phyloP scores from a whole-genome alignment of 2,888 invertebrate species.

The Sminthurides aquaticus region DNA sequence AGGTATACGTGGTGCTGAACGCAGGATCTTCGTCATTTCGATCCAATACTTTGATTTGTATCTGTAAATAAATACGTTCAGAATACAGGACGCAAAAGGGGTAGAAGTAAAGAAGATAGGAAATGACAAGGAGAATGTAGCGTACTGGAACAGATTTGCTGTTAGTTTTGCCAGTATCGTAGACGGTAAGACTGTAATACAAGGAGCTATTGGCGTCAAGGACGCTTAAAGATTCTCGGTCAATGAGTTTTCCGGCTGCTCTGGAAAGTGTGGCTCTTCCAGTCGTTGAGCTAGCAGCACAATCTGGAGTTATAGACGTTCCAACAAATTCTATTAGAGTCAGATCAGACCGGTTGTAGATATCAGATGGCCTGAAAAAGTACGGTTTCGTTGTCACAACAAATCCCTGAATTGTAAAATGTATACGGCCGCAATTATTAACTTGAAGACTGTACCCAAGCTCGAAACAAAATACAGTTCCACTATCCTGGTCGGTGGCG shows the following conservation, averaged over 20 bases:
- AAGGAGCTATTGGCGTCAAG: constrained; percentile 5
- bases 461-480: constrained; percentile 53
- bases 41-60: constrained; percentile 13
- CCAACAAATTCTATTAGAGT: not conserved
- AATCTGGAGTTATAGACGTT: too few species aligned
- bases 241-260: not conserved
- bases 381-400: not conserved
- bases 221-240: constrained; percentile 46
- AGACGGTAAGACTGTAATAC: constrained; percentile 13
- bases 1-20: not conserved
- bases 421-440: too few species aligned
- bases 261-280: not conserved
- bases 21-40: constrained; percentile 7
- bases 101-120: too few species aligned
- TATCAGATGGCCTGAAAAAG: not conserved
- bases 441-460: too few species aligned
- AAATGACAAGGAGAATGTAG: too few species aligned
- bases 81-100: not conserved
- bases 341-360: not conserved
- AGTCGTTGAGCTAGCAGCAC: not conserved
- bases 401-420: too few species aligned
- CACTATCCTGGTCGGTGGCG: constrained; percentile 57
- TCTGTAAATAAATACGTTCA: constrained; percentile 8
- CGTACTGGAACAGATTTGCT: too few species aligned
- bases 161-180: too few species aligned